Conservation (phyloP, 2,888 invertebrate species). For the Scrobipalpa atriplicella region DNA sequence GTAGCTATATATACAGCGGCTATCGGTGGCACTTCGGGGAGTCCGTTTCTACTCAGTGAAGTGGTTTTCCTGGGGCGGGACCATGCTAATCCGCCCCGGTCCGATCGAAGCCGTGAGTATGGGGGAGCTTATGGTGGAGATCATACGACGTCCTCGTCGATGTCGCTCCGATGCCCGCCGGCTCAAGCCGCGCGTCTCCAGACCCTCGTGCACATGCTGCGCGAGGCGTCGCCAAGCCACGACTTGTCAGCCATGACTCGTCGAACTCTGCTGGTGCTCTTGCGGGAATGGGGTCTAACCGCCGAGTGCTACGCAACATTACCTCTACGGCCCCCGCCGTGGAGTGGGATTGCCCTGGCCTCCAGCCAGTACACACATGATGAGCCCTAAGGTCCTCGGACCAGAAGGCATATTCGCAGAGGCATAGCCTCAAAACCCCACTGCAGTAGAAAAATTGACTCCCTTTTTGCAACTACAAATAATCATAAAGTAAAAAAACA, state of each 20-base stretch:
- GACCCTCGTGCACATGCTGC: background rate
- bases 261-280: constrained; percentile 2
- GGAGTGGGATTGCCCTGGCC: background rate
- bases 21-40: constrained; percentile 10
- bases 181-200: constrained; percentile 3
- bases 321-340: background rate
- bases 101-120: too few species aligned
- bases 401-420: background rate
- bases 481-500: too few species aligned
- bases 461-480: constrained; percentile 1
- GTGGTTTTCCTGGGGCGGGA: background rate
- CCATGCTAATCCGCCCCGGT: background rate
- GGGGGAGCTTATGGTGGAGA: too few species aligned
- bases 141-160: too few species aligned
- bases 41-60: constrained; percentile 40
- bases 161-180: background rate
- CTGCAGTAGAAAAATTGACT: constrained; percentile 8
- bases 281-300: background rate
- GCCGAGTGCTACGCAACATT: background rate
- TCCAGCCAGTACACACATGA: background rate
- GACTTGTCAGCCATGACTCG: background rate
- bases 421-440: constrained; percentile 2
- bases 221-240: constrained; percentile 7
- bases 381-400: constrained; percentile 4
- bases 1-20: background rate